Evolutionary conservation across 2,113 vertebrate genomes (phyloP).

Genomic region (Balaeniceps rex): DNA sequence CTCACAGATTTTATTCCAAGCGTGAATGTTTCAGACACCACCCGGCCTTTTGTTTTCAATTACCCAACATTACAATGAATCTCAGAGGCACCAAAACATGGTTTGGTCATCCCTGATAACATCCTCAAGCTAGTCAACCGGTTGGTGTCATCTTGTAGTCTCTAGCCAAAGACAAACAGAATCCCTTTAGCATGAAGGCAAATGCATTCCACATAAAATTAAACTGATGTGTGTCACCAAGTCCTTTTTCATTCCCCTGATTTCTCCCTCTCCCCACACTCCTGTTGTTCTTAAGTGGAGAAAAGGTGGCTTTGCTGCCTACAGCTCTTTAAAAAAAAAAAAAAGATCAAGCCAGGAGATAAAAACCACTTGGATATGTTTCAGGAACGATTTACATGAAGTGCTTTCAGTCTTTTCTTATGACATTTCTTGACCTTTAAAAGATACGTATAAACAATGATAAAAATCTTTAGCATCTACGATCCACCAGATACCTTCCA

Average conservation of each 20-base stretch:
- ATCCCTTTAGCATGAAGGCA: background rate
- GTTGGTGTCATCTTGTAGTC: background rate
- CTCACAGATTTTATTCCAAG: background rate
- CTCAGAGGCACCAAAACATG: background rate
- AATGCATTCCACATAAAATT: background rate
- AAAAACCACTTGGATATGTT: conserved; percentile 47
- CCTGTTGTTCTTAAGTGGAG: background rate
- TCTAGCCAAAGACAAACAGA: background rate
- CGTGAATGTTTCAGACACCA: background rate
- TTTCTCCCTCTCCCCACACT: background rate
- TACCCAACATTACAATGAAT: background rate
- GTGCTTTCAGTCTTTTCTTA: conserved; percentile 45
- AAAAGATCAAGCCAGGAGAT: background rate
- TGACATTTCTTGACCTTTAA: conserved; percentile 61
- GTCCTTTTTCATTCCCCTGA: background rate
- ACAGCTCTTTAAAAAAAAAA: background rate
- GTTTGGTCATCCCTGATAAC: background rate
- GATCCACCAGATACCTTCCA: background rate
- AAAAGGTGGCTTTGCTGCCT: background rate
- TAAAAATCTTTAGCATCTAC: conserved; percentile 17
- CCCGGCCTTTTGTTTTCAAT: background rate
- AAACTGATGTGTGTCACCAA: background rate
- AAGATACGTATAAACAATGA: conserved; percentile 29
- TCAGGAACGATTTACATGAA: conserved; percentile 57
- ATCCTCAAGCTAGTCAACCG: background rate